Evolutionary conservation across 2,888 invertebrate genomes (phyloP), one percentile per base, ranked within the genome.

Genomic region (Steinernema carpocapsae): DNA sequence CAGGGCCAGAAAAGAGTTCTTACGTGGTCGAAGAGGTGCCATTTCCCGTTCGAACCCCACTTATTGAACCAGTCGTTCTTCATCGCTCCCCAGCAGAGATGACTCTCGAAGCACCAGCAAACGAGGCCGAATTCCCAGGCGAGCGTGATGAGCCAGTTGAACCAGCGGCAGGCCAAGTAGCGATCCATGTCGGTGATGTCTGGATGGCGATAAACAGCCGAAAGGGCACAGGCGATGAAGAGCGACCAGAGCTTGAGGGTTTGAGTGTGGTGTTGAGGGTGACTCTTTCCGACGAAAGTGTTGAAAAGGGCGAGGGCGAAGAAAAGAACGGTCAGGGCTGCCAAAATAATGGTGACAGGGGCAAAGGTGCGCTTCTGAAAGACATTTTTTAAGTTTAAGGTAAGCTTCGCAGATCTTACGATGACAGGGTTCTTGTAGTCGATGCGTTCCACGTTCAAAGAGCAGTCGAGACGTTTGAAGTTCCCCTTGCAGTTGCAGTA

Each of bases 231-330:
- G 32, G 37, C 64, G 26, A 12, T 32, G 29, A 37, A 17, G 32
- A 32, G 29, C 3, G 32, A 64, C 17, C 17, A 7, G 14, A 26
- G 32, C 17, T 32, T 29, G 3, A 32, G 17, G 64, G 10, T 4
- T 19, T 64, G 64, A 17, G 37, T 64, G 26, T 29, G 17, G 17
- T 17, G 14, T 17, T 64, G 64, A 4, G 64, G 64, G 64, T 64
- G 64, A 37, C 37, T 37, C 37, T 81, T 70, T 17, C 78, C 74
- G 19, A 79, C 79, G 14, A 83, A 80, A 4, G 79, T 79, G 29
- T 79, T 76, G 48, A 82, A 79, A 7, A 81, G 81, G 7, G 79
- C 70, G 12, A 83, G 74, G 10, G 80, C 80, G 12, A 78, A 80
- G 17, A 81, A 46, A 7, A 80, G 56, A 12, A 79, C 78, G 71